phyloP scores from a whole-genome alignment of 1,140 invertebrate species.

The Heliconius congener region DNA sequence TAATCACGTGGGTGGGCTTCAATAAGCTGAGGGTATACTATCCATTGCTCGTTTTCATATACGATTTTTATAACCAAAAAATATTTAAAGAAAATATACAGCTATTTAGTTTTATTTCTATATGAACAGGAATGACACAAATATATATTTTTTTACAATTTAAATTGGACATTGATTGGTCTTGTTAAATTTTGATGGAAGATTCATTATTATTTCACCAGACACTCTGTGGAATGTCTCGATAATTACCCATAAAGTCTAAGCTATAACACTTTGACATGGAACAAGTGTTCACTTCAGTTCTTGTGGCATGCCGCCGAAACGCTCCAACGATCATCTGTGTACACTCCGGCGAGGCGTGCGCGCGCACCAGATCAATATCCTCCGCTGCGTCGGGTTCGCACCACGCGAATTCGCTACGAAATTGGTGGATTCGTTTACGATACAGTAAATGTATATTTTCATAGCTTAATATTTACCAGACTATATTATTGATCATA shows the following conservation, averaged over 20 bases:
- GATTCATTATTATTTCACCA: background rate
- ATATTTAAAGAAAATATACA: background rate
- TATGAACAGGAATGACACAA: background rate
- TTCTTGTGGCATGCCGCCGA: constrained; percentile 64
- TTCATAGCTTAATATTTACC: background rate
- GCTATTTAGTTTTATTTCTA: background rate
- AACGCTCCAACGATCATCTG: constrained; percentile 70
- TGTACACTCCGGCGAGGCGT: constrained; percentile 69
- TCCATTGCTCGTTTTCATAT: background rate
- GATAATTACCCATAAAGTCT: background rate
- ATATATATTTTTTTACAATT: too few relatives aligned
- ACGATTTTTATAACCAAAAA: background rate
- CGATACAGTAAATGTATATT: constrained; percentile 37
- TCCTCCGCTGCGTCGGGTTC: constrained; percentile 62
- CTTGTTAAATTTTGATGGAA: background rate
- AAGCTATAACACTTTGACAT: constrained; percentile 59
- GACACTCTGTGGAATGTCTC: background rate
- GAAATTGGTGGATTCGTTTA: constrained; percentile 61
- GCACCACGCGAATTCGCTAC: constrained; percentile 60
- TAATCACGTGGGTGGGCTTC: constrained; percentile 57
- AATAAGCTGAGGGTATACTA: constrained; percentile 48
- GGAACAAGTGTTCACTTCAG: constrained; percentile 69
- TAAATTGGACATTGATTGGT: too few relatives aligned
- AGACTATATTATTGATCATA: background rate
- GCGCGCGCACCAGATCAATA: constrained; percentile 80